Evolutionary conservation across 1,140 invertebrate species (phyloP).

Genomic region (Chlorops oryzae): DNA sequence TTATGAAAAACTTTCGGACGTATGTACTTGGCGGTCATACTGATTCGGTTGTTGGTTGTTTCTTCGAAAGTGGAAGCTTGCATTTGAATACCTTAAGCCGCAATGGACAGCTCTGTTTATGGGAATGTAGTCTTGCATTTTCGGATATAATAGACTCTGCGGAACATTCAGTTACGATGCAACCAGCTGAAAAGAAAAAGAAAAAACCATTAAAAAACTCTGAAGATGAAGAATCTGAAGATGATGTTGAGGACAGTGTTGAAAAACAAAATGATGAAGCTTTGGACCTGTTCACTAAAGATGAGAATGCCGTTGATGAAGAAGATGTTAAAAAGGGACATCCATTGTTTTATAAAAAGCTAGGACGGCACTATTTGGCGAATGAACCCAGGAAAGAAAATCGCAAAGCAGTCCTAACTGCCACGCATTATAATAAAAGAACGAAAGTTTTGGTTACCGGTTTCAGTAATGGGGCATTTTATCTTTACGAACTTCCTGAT

Average conservation of each 20-base stretch:
- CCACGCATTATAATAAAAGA: slow-evolving; percentile 71
- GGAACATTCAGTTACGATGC: slow-evolving; percentile 18
- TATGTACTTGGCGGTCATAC: slow-evolving; percentile 74
- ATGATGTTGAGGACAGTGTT: slow-evolving; percentile 55
- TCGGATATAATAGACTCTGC: slow-evolving; percentile 50
- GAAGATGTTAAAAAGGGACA: slow-evolving; percentile 44
- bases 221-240: slow-evolving; percentile 51
- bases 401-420: slow-evolving; percentile 59
- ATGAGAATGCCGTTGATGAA: slow-evolving; percentile 43
- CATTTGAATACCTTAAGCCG: slow-evolving; percentile 71
- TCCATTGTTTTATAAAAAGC: slow-evolving; percentile 62
- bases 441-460: slow-evolving; percentile 74
- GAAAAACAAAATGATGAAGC: slow-evolving; percentile 50
- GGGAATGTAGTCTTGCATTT: slow-evolving; percentile 69
- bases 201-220: slow-evolving; percentile 13
- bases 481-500: slow-evolving; percentile 88
- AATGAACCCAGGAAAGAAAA: slow-evolving; percentile 61
- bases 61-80: slow-evolving; percentile 81
- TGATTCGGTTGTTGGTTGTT: slow-evolving; percentile 73
- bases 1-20: slow-evolving; percentile 65
- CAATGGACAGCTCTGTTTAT: slow-evolving; percentile 72
- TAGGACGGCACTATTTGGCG: slow-evolving; percentile 64
- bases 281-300: slow-evolving; percentile 34
- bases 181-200: slow-evolving; percentile 25
- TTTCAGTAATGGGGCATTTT: slow-evolving; percentile 77